Percentiles rank a stretch among this genome's conserved stretches.
phyloP scores from a whole-genome alignment of 2,113 vertebrate genomes.

The Platanista minor region DNA sequence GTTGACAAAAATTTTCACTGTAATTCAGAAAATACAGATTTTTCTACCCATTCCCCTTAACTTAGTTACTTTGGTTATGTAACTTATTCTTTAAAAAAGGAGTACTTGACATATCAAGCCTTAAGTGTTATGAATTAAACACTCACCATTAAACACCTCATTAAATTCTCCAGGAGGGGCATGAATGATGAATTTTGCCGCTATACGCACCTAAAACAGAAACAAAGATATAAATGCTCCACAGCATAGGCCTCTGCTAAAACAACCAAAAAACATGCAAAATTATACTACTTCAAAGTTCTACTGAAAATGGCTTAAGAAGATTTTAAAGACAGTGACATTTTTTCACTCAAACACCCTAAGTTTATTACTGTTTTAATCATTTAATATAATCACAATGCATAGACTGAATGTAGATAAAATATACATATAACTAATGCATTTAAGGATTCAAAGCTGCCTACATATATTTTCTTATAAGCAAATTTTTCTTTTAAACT shows the following conservation, averaged over 20 bases:
- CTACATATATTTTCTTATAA: not conserved
- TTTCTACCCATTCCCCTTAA: not conserved
- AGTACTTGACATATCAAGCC: not conserved
- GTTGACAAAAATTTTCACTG: not conserved
- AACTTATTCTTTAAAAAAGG: not conserved
- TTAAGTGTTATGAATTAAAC: constrained; percentile 47
- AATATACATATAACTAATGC: not conserved
- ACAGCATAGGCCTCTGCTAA: not conserved
- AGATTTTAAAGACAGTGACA: not conserved
- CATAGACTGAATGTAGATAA: not conserved
- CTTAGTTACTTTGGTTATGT: not conserved
- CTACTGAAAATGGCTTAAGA: constrained; percentile 11
- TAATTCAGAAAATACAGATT: not conserved
- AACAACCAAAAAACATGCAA: not conserved
- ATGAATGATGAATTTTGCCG: constrained; percentile 96
- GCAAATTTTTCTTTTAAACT: constrained; percentile 25
- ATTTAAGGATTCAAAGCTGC: not conserved
- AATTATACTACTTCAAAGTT: constrained; percentile 7
- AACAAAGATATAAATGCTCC: constrained; percentile 56
- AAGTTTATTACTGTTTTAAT: constrained; percentile 31
- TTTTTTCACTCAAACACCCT: not conserved
- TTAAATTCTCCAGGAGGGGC: constrained; percentile 98
- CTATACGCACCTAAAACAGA: constrained; percentile 92
- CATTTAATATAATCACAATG: constrained; percentile 12
- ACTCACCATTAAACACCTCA: constrained; percentile 97